Evolutionary conservation across 2,113 vertebrate genomes (phyloP).

Genomic region (Plecturocebus donacophilus): DNA sequence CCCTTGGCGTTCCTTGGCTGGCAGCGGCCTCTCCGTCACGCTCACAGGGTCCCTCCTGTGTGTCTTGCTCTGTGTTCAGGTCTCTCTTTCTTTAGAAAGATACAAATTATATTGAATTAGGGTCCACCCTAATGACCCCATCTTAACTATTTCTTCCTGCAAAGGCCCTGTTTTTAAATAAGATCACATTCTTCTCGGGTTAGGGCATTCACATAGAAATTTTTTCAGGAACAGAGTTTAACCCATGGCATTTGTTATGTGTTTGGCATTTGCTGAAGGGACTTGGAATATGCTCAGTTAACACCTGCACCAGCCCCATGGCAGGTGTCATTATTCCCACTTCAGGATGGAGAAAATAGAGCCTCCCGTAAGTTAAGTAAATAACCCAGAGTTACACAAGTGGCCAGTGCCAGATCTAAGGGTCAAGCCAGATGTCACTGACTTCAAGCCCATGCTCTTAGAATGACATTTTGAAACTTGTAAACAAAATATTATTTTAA

Average conservation of each 20-base stretch:
- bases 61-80: too few relatives aligned
- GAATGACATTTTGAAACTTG: background rate
- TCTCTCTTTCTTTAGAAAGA: background rate
- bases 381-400: background rate
- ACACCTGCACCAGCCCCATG: background rate
- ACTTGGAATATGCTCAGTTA: background rate
- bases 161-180: background rate
- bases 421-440: background rate
- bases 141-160: background rate
- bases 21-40: background rate
- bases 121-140: background rate
- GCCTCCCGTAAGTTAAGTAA: background rate
- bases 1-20: background rate
- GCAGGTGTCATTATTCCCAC: background rate
- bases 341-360: background rate
- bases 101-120: background rate
- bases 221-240: background rate
- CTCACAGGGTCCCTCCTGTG: background rate
- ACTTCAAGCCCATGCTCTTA: background rate
- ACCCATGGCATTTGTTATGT: background rate
- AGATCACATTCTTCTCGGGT: background rate
- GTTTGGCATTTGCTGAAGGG: background rate
- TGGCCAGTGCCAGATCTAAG: background rate
- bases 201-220: background rate
- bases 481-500: background rate